phyloP scores from a whole-genome alignment of 2,797 vertebrate genomes.

The Enteromius trimaculatus region DNA sequence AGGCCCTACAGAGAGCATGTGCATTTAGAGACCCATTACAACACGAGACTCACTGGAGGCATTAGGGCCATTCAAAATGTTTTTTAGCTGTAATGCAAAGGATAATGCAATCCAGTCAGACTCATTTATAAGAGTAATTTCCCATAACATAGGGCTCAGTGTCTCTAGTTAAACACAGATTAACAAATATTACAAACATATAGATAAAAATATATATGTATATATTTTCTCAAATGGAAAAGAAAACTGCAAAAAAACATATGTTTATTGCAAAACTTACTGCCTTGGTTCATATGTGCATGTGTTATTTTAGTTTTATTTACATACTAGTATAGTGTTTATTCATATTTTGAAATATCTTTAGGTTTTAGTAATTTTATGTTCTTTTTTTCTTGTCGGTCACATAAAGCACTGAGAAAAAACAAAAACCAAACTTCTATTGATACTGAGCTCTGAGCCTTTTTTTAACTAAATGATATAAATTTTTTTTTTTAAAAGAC shows the following conservation, averaged over 20 bases:
- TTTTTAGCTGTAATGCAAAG: slow-evolving; percentile 14
- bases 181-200: slow-evolving; percentile 4
- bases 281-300: not conserved
- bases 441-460: not conserved
- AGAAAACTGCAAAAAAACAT: not conserved
- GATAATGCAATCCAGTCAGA: not conserved
- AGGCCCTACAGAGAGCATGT: not conserved
- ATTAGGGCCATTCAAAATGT: slow-evolving; percentile 3
- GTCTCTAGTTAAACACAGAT: not conserved
- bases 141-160: not conserved
- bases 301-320: not conserved
- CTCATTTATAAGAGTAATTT: not conserved
- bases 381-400: not conserved
- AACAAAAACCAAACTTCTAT: not conserved
- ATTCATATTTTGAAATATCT: not conserved
- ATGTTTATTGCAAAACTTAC: not conserved
- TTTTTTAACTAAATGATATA: not conserved
- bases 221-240: not conserved
- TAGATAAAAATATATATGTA: too few species aligned
- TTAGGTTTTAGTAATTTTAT: not conserved
- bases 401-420: not conserved
- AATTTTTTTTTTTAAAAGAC: not conserved
- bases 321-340: not conserved
- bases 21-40: slow-evolving; percentile 28
- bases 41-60: not conserved